Conservation (phyloP, 2,888 invertebrate species). For the Agrypnus murinus region DNA sequence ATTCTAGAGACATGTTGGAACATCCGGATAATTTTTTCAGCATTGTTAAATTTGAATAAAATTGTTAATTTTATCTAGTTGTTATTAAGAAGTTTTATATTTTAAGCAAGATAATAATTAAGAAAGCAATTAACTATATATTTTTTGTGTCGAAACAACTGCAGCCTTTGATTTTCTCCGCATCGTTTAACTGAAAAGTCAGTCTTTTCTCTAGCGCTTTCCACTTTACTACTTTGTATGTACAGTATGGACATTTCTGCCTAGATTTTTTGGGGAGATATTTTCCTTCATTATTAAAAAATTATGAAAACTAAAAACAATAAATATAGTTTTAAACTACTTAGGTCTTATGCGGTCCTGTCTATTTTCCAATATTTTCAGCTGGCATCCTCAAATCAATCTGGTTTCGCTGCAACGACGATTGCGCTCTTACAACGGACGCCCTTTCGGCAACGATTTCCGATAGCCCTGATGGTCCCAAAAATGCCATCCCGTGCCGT, state of each 20-base stretch:
- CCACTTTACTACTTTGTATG: background rate
- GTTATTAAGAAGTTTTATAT: too few species aligned
- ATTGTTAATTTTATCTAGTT: too few species aligned
- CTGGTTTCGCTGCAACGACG: slow-evolving; percentile 47
- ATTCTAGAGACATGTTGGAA: too few species aligned
- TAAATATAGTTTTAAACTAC: slow-evolving; percentile 45
- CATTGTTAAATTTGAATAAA: too few species aligned
- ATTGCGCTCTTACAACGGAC: slow-evolving; percentile 54
- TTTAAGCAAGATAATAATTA: too few species aligned
- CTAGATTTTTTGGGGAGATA: background rate
- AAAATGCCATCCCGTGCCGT: slow-evolving; percentile 54
- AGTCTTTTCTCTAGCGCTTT: background rate
- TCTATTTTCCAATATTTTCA: slow-evolving; percentile 60
- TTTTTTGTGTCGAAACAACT: too few species aligned
- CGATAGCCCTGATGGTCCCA: slow-evolving; percentile 58
- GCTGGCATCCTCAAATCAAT: slow-evolving; percentile 52
- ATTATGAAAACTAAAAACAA: slow-evolving; percentile 24
- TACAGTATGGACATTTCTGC: background rate
- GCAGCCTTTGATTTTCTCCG: too few species aligned
- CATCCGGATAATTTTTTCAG: too few species aligned
- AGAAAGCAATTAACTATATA: too few species aligned
- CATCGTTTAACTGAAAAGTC: slow-evolving; percentile 10
- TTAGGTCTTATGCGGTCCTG: slow-evolving; percentile 57
- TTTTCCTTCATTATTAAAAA: background rate
- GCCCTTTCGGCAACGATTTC: slow-evolving; percentile 64